Evolutionary conservation across 2,888 invertebrate species (phyloP), one percentile per base, ranked within the genome.

Genomic region (Ectemnius cavifrons): DNA sequence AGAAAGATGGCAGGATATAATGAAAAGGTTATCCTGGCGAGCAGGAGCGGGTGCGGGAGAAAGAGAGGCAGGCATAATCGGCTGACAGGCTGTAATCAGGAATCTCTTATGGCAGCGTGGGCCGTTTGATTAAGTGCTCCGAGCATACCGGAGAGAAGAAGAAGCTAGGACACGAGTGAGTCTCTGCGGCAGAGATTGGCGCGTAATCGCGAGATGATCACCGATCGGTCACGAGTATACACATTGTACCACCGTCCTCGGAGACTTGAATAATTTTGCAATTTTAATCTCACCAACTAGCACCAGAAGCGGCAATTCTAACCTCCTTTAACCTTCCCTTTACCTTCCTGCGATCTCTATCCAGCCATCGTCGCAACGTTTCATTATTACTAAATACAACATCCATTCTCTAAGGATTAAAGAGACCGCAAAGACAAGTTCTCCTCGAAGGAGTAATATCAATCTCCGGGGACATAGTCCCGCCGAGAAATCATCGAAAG

Each of bases 181-280:
- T 11, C 37, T 46, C 2, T 62, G 62, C 62, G 47, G 8, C 0
- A 16, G 60, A 62, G 62, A 62, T 45, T 16, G 56, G 18, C 59
- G n/a, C 61, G 73, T 75, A 71, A 78, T 75, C 75, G 63, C 61
- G 58, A 46, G 67, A 56, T 73, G 70, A 58, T 60, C 68, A 59
- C 68, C 62, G 75, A 75, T 75, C 73, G 71, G 71, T 73, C 75
- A 73, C 75, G 73, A 78, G 66, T 37, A 6, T 11, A 37, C 37
- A 37, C 11, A 37, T 6, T 37, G 11, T 11, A 37, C 37, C 37
- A 4, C 3, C 37, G 37, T 37, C 37, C 37, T 8, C 37, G 37
- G 58, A 37, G 63, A 8, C 13, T 63, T 64, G 75, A 70, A 75
- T 78, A 78, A 78, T 78, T 73, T 73, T 69, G 66, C 75, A 68